These are phyloP conservation scores for Punctoribates punctum DNA, from an alignment of 2,888 invertebrate genomes.

Conservation along the genomic window DNA sequence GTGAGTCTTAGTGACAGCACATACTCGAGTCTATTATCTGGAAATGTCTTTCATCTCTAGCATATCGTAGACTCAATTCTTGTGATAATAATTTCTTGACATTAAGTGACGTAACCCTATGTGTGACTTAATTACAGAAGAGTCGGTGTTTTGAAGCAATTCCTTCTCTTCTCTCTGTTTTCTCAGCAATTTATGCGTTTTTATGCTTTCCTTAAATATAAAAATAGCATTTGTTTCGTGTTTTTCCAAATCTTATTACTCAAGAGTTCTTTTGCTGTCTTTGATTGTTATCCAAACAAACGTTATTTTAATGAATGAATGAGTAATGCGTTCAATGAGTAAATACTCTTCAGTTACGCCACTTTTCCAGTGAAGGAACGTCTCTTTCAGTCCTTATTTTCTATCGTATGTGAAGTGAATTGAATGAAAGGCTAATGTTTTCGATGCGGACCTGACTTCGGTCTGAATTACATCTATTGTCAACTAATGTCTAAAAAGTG, in stretches of 20 bases:
- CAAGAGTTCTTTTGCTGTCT: neutral
- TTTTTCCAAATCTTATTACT: neutral
- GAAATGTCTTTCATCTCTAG: no score
- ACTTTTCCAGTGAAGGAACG: neutral
- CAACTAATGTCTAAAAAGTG: neutral
- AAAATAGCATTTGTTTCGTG: neutral
- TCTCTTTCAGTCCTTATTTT: neutral
- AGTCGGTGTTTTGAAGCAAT: no score
- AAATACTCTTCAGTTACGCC: constrained; percentile 9
- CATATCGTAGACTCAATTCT: no score
- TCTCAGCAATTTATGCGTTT: no score
- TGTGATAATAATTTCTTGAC: no score
- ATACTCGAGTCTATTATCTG: no score
- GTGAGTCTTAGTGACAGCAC: no score
- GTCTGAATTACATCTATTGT: constrained; percentile 5
- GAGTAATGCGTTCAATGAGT: neutral
- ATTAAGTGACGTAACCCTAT: no score
- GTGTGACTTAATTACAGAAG: no score
- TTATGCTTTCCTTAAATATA: no score
- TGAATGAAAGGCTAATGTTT: neutral
- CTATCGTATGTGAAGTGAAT: constrained; percentile 17
- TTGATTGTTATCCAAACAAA: neutral
- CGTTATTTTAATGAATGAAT: constrained; percentile 5
- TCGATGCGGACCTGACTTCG: neutral
- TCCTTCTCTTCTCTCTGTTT: no score